Conservation (phyloP, 92 coral and sea anemone genomes). For the Palythoa heliodiscus region DNA sequence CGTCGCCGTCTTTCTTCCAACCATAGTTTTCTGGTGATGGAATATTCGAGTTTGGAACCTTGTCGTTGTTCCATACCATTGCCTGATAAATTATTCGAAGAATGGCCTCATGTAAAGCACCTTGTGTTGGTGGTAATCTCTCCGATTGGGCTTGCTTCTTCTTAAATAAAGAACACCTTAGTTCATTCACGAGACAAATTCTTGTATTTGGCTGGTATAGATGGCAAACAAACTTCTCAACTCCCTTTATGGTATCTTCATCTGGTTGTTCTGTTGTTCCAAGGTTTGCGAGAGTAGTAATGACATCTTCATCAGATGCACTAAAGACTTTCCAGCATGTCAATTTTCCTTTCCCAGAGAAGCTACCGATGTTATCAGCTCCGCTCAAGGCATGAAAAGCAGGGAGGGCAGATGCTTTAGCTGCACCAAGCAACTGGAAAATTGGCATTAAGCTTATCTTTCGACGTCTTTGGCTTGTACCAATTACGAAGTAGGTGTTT, state of each 20-base stretch:
- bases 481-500: constrained; percentile 29
- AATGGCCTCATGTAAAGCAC: not conserved
- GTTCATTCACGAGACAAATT: constrained; percentile 2
- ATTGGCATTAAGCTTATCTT: constrained; percentile 28
- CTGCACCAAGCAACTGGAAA: constrained; percentile 45
- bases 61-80: not conserved
- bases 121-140: constrained; percentile 9
- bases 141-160: constrained; percentile 35
- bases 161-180: constrained; percentile 6
- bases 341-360: constrained; percentile 26
- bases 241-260: not conserved
- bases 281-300: not conserved
- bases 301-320: constrained; percentile 20
- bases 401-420: constrained; percentile 52
- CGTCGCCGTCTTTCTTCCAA: not conserved
- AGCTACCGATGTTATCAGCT: constrained; percentile 41
- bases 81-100: not conserved
- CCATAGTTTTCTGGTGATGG: constrained; percentile 18
- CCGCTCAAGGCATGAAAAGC: too few species aligned
- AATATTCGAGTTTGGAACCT: not conserved
- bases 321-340: constrained; percentile 18
- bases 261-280: not conserved
- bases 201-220: constrained; percentile 7
- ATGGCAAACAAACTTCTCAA: constrained; percentile 8
- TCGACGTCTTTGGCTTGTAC: constrained; percentile 48